Evolutionary conservation across 2,888 invertebrate genomes (phyloP).

Genomic region (Drosophila macrospina): DNA sequence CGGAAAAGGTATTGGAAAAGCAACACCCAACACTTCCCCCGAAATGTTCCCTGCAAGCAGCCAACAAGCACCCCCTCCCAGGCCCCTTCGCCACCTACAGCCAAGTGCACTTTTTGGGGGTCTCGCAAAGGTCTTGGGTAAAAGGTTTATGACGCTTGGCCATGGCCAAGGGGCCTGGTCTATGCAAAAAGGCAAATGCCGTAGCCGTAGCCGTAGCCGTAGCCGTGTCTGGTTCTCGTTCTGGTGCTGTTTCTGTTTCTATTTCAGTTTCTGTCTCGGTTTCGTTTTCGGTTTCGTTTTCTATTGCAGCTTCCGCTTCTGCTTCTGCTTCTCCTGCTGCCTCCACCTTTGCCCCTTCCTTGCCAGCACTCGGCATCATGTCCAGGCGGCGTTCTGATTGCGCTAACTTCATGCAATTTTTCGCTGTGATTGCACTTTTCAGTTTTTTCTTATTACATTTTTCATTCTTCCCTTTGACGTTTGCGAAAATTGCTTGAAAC

Average conservation of each 20-base stretch:
- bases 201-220: constrained; percentile 4
- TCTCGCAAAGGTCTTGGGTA: constrained; percentile 26
- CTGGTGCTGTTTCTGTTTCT: neutral
- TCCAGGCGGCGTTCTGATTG: constrained; percentile 9
- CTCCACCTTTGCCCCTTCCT: neutral
- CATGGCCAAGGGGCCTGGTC: constrained; percentile 11
- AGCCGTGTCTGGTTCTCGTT: neutral
- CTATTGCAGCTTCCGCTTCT: neutral
- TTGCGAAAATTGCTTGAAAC: constrained; percentile 11
- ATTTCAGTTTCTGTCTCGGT: neutral
- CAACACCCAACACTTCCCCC: too few species aligned
- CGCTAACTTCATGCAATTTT: constrained; percentile 22
- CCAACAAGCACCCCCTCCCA: too few species aligned
- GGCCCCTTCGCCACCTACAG: neutral
- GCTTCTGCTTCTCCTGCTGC: neutral
- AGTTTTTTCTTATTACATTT: constrained; percentile 7
- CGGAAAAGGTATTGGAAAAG: neutral
- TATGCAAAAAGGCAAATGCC: constrained; percentile 18
- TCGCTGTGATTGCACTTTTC: constrained; percentile 48
- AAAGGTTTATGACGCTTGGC: constrained; percentile 24
- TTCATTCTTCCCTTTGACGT: neutral
- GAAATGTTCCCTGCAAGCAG: neutral
- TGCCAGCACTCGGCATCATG: neutral
- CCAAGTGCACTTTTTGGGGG: constrained; percentile 8
- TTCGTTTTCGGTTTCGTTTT: neutral